Base-by-base conservation (phyloP, 2,113 vertebrate species). In the Sialia sialis region DNA sequence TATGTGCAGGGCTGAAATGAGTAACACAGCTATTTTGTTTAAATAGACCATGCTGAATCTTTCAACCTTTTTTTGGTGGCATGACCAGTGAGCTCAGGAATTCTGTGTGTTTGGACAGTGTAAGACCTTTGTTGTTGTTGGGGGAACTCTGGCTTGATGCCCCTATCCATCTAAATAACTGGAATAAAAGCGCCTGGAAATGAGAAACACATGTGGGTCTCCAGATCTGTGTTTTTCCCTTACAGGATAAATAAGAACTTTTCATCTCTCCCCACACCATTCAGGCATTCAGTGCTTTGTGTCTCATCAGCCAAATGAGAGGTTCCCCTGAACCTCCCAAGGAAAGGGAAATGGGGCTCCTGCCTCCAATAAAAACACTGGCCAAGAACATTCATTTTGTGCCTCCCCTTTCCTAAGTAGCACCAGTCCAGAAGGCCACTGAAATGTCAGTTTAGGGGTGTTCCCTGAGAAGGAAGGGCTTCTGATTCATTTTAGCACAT, bases 101-200 rank as follows among this genome's bases (percentile, higher is more conserved):
- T 89, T 90, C 46, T 8, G 19, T 90, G 93, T 95, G 92, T 97
- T 98, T 98, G 95, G 96, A 97, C 94, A 97, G 95, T 94, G 9
- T 52, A 85, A 97, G 96, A 96, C 96, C 92, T 97, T 95, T 95
- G 94, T 87, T 96, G 97, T 89, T 96, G 58, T 84, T 94, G 97
- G 95, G 94, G 93, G 90, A 98, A 97, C 95, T 95, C 96, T 97
- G 97, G 96, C 96, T 91, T 89, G 91, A 96, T 96, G 96, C 90
- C 94, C 91, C 95, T 85, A 93, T 97, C 97, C 92, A 94, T 93
- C 93, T 95, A 94, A 96, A 95, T 93, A 97, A 96, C 95, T 94
- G 93, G 90, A 75, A 96, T 81, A 91, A 95, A 97, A 97, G 97
- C 16, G 55, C 91, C 94, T 84, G 95, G 93, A 97, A 96, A 98